Conservation (phyloP, 2,113 vertebrate genomes). For the Melanostigma gelatinosum region DNA sequence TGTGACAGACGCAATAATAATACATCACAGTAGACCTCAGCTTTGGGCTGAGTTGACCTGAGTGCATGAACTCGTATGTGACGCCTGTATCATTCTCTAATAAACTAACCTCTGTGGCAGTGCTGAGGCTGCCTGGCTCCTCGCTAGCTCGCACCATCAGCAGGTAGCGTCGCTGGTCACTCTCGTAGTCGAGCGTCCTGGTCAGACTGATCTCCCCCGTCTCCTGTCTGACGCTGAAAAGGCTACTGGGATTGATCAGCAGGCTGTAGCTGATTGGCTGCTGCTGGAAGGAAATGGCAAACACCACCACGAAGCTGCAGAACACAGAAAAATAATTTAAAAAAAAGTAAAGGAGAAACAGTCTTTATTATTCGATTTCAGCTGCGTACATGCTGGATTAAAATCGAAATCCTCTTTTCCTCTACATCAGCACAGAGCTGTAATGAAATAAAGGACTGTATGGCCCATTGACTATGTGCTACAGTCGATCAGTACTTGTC, state of each 20-base stretch:
- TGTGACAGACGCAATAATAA: constrained; percentile 20
- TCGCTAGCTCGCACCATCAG: constrained; percentile 87
- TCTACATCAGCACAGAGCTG: constrained; percentile 36
- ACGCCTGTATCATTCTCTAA: constrained; percentile 11
- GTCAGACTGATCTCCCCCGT: constrained; percentile 87
- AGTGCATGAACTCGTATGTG: neutral
- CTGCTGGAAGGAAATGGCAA: constrained; percentile 88
- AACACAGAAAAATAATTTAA: constrained; percentile 32
- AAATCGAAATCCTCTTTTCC: constrained; percentile 52
- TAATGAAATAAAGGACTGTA: constrained; percentile 65
- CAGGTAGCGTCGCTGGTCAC: constrained; percentile 86
- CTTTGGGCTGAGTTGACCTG: constrained; percentile 25
- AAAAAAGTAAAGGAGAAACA: neutral
- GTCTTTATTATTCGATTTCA: constrained; percentile 37
- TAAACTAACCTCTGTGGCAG: constrained; percentile 85
- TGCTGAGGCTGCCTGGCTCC: constrained; percentile 81
- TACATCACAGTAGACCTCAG: constrained; percentile 20
- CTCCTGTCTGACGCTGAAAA: constrained; percentile 84
- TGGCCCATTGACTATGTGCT: constrained; percentile 54
- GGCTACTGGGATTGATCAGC: constrained; percentile 87
- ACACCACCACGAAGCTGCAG: constrained; percentile 86
- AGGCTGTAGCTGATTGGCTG: constrained; percentile 88
- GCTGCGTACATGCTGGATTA: constrained; percentile 34
- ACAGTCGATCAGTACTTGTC: constrained; percentile 61
- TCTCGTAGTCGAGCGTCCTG: constrained; percentile 87